Percentiles rank a stretch among this genome's conserved stretches.
Evolutionary conservation across 2,888 invertebrate species (phyloP).

Genomic region (Nudaria mundana): DNA sequence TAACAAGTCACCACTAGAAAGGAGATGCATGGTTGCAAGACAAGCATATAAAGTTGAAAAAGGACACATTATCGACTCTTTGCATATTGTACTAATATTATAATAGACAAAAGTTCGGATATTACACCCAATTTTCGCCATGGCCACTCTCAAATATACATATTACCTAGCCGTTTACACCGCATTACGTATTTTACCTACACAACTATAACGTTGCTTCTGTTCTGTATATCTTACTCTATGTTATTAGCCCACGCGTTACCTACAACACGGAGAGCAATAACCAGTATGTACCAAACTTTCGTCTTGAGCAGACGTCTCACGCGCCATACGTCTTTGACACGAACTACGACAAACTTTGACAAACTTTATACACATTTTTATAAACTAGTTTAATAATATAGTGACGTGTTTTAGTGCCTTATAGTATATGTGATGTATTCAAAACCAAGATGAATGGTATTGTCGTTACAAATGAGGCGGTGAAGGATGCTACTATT

Average conservation of each 20-base stretch:
- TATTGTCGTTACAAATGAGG: slow-evolving; percentile 37
- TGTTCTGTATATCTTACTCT: slow-evolving; percentile 27
- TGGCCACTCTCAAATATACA: no score
- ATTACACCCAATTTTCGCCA: no score
- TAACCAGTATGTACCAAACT: slow-evolving; percentile 16
- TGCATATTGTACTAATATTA: no score
- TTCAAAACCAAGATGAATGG: slow-evolving; percentile 45
- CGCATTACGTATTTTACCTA: background rate
- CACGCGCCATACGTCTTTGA: slow-evolving; percentile 4
- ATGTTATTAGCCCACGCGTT: slow-evolving; percentile 28
- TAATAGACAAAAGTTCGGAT: background rate
- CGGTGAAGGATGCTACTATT: slow-evolving; percentile 47
- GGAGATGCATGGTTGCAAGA: no score
- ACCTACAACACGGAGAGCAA: slow-evolving; percentile 16
- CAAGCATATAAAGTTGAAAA: no score
- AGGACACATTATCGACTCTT: no score
- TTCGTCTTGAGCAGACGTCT: slow-evolving; percentile 15
- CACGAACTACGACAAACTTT: slow-evolving; percentile 34
- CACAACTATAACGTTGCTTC: slow-evolving; percentile 6
- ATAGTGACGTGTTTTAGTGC: slow-evolving; percentile 26
- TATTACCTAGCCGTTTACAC: no score
- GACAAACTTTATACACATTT: slow-evolving; percentile 13
- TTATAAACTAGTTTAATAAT: slow-evolving; percentile 6
- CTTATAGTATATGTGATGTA: slow-evolving; percentile 35
- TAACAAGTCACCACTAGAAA: no score